Evolutionary conservation across 2,797 vertebrate species (phyloP), one percentile per base, ranked within the genome.

Genomic region (Bufotes viridis): DNA sequence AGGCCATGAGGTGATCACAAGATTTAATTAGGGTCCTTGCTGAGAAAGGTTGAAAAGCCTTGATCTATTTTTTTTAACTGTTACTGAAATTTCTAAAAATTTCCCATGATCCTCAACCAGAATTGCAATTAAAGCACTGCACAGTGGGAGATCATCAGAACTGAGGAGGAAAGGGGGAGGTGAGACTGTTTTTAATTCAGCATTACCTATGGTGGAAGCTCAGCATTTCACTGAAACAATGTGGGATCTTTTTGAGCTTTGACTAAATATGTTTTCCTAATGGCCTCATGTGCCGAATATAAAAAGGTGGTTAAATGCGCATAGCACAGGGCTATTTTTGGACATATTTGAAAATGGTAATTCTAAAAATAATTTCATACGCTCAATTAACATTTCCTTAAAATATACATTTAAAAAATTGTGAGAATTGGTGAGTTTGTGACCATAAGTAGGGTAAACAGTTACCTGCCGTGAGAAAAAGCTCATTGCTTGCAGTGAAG

Each of bases 61-160:
- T 81, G 80, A 81, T 81, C 80, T 81, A 81, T 51, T 67, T 51
- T 67, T 42, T 81, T 81, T 81, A 81, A 29, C 80, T 67, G 60
- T 26, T 65, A 81, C 80, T 81, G 80, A 65, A 63, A 81, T 65
- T 49, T 65, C 60, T 67, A 65, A 65, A 42, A 65, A 67, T 51
- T 51, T 81, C 58, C 79, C 60, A 49, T 63, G 60, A 81, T 81
- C 22, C 79, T 42, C 11, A n/a, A 10, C 7, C 80, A 81, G 60
- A 53, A 81, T 81, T 81, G 60, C 80, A 81, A 65, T 65, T 65
- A 67, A 81, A 81, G 80, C 80, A 7, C 6, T 24, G 60, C 80
- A 81, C 80, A 81, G 80, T 81, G 80, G 80, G 29, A 81, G 60
- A 81, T 65, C 63, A 65, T 67, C 80, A 81, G 60, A n/a, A 20